Evolutionary conservation across 2,797 vertebrate genomes (phyloP), one percentile per base, ranked within the genome.

Genomic region (Mormyrops attenuatus): DNA sequence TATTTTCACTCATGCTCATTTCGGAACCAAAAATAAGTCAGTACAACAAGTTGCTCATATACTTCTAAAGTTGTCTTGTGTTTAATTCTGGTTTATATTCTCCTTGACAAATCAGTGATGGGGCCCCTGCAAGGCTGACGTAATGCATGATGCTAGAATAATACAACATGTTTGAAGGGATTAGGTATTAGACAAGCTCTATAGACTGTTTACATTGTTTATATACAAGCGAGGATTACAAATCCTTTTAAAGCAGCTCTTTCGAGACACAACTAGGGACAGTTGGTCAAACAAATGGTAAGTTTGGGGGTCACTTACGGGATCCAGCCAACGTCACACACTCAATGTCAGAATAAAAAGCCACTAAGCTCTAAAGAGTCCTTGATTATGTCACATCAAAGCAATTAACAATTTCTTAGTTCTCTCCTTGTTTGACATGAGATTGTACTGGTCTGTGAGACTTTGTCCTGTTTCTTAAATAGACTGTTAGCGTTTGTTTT

Each of bases 31-130:
- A 85, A 87, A 87, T 57, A 60, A 6, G 53, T 87, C 26, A 87
- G 17, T 55, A 20, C 34, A 3, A 41, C 3, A 87, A 57, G 34
- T 57, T 15, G 50, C 11, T 60, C 5, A 60, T 7, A 41, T 57
- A 87, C 30, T 38, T 41, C 9, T 55, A 57, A 55, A 60, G 30
- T 57, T 38, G 53, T 13, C 15, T 34, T 57, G 26, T 57, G 17
- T 87, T 87, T 55, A 55, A 34, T 57, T 87, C 26, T 38, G 85
- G 85, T 86, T 87, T 57, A 30, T 38, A 55, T 87, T 87, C 52
- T 38, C 44, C 2, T 8, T 34, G 52, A 57, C 47, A 52, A 17
- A 87, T 17, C 85, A 20, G 30, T 55, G 15, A 38, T 1, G 1
- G 80, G n/a, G 20, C 11, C 26, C 80, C 34, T 77, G 5, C 7